Base-by-base conservation (phyloP, 1,140 invertebrate species). In the Drosophila erecta region DNA sequence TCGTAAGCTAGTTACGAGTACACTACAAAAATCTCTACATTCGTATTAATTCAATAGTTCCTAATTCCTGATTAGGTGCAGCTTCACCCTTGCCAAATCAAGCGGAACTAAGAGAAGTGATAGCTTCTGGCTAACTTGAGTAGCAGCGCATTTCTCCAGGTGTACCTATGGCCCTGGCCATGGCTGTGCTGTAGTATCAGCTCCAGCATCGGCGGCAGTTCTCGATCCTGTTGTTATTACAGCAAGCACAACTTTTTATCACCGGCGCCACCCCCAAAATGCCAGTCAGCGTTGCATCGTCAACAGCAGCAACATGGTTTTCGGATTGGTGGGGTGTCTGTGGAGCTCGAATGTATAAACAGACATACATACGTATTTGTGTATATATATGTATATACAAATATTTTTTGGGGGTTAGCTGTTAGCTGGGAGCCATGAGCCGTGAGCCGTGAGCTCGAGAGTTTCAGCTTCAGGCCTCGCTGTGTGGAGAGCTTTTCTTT, bases 171-270 rank as follows among this genome's bases (percentile, higher is more conserved):
- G 12, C 40, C 12, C 17, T 57, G 40, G 54, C 24, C 22, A 10
- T 30, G 40, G 40, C 38, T 64, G 43, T 62, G 5, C 58, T 12
- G n/a, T 17, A 33, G 58, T 27, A 64, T 66, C 54, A 33, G 38
- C 50, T 53, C 50, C 30, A 53, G 4, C 55, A 58, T 58, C 41
- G 41, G 47, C 58, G 49, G 49, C 66, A 46, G 62, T 69, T 80
- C 64, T 56, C 76, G 74, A 71, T 60, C 81, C 81, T 85, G 72
- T 81, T 85, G 69, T 86, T 86, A 85, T 85, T 81, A 86, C 81
- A 87, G 78, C 81, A 81, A 86, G 81, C 83, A 71, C 81, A 86
- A 86, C 81, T 86, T 86, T 85, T 86, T 86, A 86, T 86, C 78
- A 86, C 81, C 81, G 74, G 70, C 85, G 81, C 74, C 81, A 85